Conservation (phyloP, 2,113 vertebrate species). For the Cololabis saira region DNA sequence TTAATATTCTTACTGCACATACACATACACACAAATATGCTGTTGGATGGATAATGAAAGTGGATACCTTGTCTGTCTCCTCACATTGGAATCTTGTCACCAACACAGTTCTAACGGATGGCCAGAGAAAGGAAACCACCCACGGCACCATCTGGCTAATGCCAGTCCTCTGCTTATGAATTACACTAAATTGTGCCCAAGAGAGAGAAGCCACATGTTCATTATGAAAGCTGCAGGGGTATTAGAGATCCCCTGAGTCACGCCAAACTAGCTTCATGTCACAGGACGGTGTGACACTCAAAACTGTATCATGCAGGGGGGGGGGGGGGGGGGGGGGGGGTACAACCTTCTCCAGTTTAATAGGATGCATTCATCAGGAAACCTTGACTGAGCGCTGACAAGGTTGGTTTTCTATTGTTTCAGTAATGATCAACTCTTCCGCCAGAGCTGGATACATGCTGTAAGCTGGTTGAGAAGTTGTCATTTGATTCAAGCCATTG, state of each 20-base stretch:
- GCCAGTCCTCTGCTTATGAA: constrained; percentile 81
- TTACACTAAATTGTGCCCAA: constrained; percentile 80
- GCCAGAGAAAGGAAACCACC: constrained; percentile 79
- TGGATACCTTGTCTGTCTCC: constrained; percentile 60
- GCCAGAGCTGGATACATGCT: constrained; percentile 9
- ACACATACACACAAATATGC: constrained; percentile 34
- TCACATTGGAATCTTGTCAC: constrained; percentile 73
- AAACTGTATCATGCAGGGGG: constrained; percentile 48
- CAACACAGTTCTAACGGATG: constrained; percentile 71
- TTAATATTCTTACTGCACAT: constrained; percentile 20
- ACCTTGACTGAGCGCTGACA: constrained; percentile 62
- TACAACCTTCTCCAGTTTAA: constrained; percentile 62
- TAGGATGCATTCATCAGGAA: constrained; percentile 69
- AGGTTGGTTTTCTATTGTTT: constrained; percentile 56
- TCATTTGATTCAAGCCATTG: constrained; percentile 12
- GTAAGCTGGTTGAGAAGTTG: constrained; percentile 21
- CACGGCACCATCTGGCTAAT: constrained; percentile 82
- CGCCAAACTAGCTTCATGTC: constrained; percentile 76
- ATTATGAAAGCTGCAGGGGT: constrained; percentile 82
- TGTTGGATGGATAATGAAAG: constrained; percentile 43
- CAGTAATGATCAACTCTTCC: constrained; percentile 32
- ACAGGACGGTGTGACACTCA: constrained; percentile 75
- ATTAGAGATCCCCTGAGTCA: constrained; percentile 79
- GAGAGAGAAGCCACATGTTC: constrained; percentile 82
- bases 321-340: too few species aligned